Conservation (phyloP, 2,113 vertebrate species). For the Corythornis vintsioides region DNA sequence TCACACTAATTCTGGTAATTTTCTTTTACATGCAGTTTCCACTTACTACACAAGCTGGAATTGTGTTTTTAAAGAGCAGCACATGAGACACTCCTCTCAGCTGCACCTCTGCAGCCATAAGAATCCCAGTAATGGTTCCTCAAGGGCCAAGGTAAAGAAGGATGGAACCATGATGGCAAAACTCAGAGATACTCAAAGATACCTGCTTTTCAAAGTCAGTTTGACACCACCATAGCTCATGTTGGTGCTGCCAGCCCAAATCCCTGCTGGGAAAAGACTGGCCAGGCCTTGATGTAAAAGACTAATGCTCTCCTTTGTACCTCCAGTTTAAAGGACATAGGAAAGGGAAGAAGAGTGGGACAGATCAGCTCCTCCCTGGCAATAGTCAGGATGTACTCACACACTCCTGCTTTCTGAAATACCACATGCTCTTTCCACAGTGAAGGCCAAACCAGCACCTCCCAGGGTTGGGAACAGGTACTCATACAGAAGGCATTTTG, state of each 20-base stretch:
- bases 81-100: neutral
- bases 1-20: neutral
- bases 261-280: neutral
- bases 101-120: neutral
- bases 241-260: neutral
- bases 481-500: neutral
- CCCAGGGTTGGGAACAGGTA: neutral
- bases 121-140: neutral
- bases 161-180: neutral
- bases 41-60: neutral
- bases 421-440: neutral
- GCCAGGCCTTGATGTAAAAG: neutral
- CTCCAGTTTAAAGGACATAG: neutral
- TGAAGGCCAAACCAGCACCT: neutral
- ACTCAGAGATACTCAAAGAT: neutral
- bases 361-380: neutral
- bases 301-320: neutral
- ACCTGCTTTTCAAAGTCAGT: neutral
- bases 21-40: neutral
- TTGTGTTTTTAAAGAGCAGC: neutral
- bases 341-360: neutral
- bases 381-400: neutral
- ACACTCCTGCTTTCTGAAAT: neutral
- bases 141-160: neutral
- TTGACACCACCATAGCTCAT: fast-evolving